Percentiles rank a stretch among this genome's conserved stretches.
phyloP scores from a whole-genome alignment of 2,113 vertebrate species.

The Peromyscus leucopus region DNA sequence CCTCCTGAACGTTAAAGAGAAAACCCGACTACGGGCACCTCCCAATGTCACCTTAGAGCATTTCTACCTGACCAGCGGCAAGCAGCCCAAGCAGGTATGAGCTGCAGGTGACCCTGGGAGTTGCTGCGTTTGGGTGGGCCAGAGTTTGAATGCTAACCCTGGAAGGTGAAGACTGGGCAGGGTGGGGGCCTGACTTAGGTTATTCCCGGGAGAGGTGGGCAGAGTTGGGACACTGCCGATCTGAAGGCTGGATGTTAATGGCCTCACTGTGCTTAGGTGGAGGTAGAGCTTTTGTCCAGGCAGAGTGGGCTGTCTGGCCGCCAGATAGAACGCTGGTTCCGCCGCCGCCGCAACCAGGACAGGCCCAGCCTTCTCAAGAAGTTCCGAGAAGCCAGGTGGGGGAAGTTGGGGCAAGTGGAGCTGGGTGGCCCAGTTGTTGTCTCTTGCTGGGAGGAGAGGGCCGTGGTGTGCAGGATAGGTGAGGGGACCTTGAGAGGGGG shows the following conservation, averaged over 20 bases:
- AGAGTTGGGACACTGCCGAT: background rate
- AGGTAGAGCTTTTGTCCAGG: conserved; percentile 86
- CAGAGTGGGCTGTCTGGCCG: conserved; percentile 84
- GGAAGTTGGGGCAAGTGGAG: background rate
- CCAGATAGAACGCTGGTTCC: conserved; percentile 95
- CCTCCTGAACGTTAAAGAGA: conserved; percentile 94
- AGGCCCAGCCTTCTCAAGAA: conserved; percentile 95
- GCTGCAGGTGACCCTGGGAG: background rate
- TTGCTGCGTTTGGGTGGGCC: background rate
- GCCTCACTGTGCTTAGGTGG: conserved; percentile 74
- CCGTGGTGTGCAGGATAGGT: too few relatives aligned
- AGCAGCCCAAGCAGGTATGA: conserved; percentile 93
- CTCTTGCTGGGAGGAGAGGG: background rate
- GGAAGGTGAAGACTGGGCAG: background rate
- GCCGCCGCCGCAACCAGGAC: conserved; percentile 94
- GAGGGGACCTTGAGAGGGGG: background rate
- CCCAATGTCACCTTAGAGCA: conserved; percentile 92
- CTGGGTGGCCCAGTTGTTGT: background rate
- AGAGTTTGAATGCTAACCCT: background rate
- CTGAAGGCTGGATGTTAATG: background rate
- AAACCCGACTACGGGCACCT: conserved; percentile 89
- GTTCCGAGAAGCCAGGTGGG: conserved; percentile 95
- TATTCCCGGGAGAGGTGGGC: background rate
- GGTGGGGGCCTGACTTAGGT: background rate
- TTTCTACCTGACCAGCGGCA: conserved; percentile 90